Percentiles rank a stretch among this genome's conserved stretches.
phyloP scores from a whole-genome alignment of 2,113 vertebrate genomes.

The Gobio gobio region DNA sequence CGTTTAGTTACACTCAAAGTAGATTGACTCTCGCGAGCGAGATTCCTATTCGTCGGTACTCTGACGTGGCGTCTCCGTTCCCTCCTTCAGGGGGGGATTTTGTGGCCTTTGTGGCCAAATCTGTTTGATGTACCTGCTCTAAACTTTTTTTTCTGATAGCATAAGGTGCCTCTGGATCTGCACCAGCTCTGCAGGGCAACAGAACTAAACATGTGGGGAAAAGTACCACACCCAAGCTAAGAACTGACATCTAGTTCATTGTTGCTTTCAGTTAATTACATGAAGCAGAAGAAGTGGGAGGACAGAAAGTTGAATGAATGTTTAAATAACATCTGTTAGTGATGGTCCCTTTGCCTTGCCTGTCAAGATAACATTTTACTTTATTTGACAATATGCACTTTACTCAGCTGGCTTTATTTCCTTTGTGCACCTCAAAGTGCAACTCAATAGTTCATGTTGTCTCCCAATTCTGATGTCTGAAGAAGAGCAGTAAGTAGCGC shows the following conservation, averaged over 20 bases:
- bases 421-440: not conserved
- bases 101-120: too few relatives aligned
- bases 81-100: too few relatives aligned
- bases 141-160: conserved; percentile 16
- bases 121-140: not conserved
- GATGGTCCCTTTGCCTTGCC: conserved; percentile 41
- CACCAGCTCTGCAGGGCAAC: not conserved
- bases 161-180: not conserved
- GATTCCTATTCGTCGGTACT: too few relatives aligned
- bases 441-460: conserved; percentile 1
- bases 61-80: too few relatives aligned
- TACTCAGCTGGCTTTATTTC: conserved; percentile 22
- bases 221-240: conserved; percentile 49
- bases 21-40: too few relatives aligned
- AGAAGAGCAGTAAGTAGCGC: not conserved
- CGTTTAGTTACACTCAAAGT: too few relatives aligned
- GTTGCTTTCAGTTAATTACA: conserved; percentile 59
- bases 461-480: not conserved
- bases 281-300: conserved; percentile 39
- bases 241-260: conserved; percentile 46
- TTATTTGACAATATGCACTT: conserved; percentile 13
- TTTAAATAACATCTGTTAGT: not conserved
- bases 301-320: not conserved
- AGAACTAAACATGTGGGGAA: conserved; percentile 27
- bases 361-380: conserved; percentile 31